phyloP scores from a whole-genome alignment of 2,113 vertebrate genomes.

The Rattus rattus region DNA sequence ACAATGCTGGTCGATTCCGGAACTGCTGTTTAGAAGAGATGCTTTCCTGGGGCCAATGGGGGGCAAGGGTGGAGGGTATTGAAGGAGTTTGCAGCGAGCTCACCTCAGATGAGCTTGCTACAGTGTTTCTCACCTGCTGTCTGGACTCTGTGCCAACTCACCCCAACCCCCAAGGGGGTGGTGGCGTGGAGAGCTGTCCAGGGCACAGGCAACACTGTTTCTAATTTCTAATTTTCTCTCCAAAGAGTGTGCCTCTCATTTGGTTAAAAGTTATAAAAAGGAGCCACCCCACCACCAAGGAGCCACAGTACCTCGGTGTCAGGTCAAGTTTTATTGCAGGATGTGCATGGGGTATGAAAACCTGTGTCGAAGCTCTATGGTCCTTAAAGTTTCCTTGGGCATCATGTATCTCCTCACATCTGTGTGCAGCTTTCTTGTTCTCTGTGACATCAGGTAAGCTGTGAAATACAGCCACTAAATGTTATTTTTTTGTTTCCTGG shows the following conservation, averaged over 20 bases:
- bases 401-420: background rate
- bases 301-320: background rate
- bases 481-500: background rate
- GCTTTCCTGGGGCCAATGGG: too few species aligned
- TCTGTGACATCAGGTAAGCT: background rate
- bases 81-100: too few species aligned
- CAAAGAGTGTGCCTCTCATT: background rate
- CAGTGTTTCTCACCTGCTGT: too few species aligned
- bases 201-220: background rate
- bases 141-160: too few species aligned
- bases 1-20: too few species aligned
- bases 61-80: too few species aligned
- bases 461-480: background rate
- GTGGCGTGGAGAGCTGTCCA: too few species aligned
- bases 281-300: background rate
- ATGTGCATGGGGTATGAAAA: background rate
- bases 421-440: background rate
- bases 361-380: background rate
- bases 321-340: background rate
- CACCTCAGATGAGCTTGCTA: too few species aligned
- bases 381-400: background rate
- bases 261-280: background rate
- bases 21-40: too few species aligned
- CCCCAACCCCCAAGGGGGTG: too few species aligned
- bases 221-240: conserved; percentile 37